Percentiles rank a stretch among this genome's conserved stretches.
phyloP scores from a whole-genome alignment of 1,140 invertebrate genomes.

The Helicoverpa zea region DNA sequence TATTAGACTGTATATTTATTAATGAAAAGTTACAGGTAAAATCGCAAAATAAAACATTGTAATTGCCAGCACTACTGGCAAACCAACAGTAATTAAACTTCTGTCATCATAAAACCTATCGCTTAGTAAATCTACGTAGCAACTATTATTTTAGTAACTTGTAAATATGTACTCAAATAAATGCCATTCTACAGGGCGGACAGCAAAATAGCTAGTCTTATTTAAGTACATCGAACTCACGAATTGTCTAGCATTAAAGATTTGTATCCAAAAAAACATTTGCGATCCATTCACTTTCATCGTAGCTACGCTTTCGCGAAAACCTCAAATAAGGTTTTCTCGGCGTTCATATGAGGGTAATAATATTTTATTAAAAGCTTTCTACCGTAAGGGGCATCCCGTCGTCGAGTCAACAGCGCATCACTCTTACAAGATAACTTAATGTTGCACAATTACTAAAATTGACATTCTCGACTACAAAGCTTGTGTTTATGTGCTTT shows the following conservation, averaged over 20 bases:
- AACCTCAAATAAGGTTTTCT: constrained; percentile 62
- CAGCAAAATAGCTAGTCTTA: neutral
- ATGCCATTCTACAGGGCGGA: too few species aligned
- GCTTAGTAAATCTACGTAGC: too few species aligned
- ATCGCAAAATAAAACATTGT: too few species aligned
- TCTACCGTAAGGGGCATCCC: constrained; percentile 48
- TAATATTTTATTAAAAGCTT: constrained; percentile 69
- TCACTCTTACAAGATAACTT: constrained; percentile 25
- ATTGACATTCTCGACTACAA: neutral
- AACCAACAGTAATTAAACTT: too few species aligned
- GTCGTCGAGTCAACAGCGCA: constrained; percentile 19
- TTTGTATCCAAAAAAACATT: constrained; percentile 37
- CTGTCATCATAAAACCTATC: too few species aligned
- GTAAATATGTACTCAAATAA: too few species aligned
- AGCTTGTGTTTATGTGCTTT: neutral
- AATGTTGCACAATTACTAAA: constrained; percentile 35
- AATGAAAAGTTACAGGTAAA: too few species aligned
- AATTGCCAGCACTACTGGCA: too few species aligned
- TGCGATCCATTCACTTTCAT: constrained; percentile 19
- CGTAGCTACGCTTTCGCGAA: constrained; percentile 24
- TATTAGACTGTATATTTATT: too few species aligned
- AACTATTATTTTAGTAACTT: too few species aligned
- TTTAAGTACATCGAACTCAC: neutral
- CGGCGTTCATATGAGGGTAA: constrained; percentile 56
- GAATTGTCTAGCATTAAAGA: constrained; percentile 8